Percentiles rank a stretch among this genome's conserved stretches.
phyloP scores from a whole-genome alignment of 1,140 invertebrate species.

The Philaenus spumarius region DNA sequence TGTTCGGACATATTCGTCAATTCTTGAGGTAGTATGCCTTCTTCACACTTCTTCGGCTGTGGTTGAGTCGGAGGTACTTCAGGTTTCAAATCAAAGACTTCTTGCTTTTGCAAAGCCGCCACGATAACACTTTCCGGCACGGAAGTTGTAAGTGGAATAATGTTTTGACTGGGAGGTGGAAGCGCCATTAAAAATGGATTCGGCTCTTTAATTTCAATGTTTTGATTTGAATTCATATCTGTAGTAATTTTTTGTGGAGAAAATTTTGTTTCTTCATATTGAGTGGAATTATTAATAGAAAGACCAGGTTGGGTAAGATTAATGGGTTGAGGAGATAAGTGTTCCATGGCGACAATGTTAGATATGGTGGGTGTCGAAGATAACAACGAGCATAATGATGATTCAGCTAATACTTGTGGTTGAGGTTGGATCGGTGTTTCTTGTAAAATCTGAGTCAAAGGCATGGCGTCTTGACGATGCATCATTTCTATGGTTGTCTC shows the following conservation, averaged over 20 bases:
- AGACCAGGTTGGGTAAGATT: background rate
- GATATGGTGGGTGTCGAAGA: too few species aligned
- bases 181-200: background rate
- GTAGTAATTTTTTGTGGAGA: background rate
- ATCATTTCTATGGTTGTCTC: background rate
- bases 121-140: background rate
- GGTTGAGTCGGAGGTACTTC: background rate
- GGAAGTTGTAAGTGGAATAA: background rate
- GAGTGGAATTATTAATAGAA: background rate
- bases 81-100: too few species aligned
- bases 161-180: background rate
- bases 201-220: background rate
- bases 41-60: constrained; percentile 22
- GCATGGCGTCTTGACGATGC: too few species aligned
- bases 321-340: background rate
- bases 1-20: constrained; percentile 75
- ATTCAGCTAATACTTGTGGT: background rate
- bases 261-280: background rate
- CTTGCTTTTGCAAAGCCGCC: too few species aligned
- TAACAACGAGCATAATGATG: too few species aligned
- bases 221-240: background rate
- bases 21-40: constrained; percentile 49
- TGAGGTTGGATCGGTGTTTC: background rate
- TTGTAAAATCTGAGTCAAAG: background rate
- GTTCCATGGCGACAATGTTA: background rate